phyloP scores from a whole-genome alignment of 1,140 invertebrate genomes.

The Meloidogyne chitwoodi region DNA sequence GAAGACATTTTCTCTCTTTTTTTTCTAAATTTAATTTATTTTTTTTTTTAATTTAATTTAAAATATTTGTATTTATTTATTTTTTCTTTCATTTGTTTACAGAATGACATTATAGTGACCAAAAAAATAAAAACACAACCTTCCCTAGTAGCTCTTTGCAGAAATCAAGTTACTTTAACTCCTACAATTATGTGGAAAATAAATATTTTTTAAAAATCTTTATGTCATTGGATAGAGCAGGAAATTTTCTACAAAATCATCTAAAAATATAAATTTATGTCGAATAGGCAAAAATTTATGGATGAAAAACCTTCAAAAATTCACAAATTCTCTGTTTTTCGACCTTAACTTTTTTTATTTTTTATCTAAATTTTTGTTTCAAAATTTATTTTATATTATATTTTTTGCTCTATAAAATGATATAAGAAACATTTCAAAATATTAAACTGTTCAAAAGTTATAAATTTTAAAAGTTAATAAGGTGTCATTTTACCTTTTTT shows the following conservation, averaged over 20 bases:
- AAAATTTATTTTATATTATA: too few species aligned
- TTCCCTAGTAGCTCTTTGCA: too few species aligned
- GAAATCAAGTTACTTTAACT: neutral
- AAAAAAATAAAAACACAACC: too few species aligned
- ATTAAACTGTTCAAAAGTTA: neutral
- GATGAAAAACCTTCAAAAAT: too few species aligned
- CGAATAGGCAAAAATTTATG: too few species aligned
- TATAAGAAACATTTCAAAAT: neutral
- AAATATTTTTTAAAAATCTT: too few species aligned
- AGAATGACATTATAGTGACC: too few species aligned
- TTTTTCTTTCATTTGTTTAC: neutral
- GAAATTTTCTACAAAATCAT: neutral
- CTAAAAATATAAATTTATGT: neutral
- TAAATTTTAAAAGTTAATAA: neutral
- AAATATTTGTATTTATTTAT: neutral
- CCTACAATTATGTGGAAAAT: neutral
- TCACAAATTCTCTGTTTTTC: too few species aligned
- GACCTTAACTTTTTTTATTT: too few species aligned
- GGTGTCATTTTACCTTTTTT: neutral
- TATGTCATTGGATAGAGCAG: too few species aligned
- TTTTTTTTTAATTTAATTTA: neutral
- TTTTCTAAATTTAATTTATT: conserved; percentile 1
- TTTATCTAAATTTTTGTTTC: too few species aligned
- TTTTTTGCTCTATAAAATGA: neutral
- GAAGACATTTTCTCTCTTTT: neutral